Conservation (phyloP, 2,113 vertebrate species). For the Bolborhynchus lineola region DNA sequence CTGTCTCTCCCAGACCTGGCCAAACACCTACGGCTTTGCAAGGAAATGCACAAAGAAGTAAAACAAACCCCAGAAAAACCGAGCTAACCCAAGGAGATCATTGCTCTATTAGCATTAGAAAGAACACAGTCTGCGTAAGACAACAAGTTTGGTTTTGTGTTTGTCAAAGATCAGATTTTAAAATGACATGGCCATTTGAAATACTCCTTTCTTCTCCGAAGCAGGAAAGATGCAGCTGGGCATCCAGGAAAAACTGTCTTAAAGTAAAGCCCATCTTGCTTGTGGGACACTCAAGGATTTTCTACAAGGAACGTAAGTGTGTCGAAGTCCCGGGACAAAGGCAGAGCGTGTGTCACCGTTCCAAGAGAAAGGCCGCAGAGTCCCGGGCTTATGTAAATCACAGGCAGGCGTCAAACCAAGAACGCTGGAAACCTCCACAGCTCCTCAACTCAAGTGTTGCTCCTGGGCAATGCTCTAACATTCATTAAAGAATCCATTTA, state of each 20-base stretch:
- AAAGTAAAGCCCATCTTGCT: not conserved
- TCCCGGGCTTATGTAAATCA: conserved; percentile 31
- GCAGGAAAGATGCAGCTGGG: not conserved
- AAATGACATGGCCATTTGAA: not conserved
- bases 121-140: not conserved
- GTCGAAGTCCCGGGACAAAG: conserved; percentile 12
- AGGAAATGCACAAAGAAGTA: not conserved
- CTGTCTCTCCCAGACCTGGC: not conserved
- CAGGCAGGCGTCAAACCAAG: conserved; percentile 13
- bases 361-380: conserved; percentile 30
- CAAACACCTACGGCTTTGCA: not conserved
- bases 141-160: not conserved
- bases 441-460: conserved; percentile 28
- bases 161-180: not conserved
- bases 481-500: conserved; percentile 56
- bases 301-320: not conserved
- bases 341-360: conserved; percentile 46
- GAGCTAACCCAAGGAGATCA: not conserved
- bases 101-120: not conserved
- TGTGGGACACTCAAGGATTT: not conserved
- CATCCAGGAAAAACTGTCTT: not conserved
- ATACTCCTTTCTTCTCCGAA: not conserved
- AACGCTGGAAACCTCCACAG: not conserved
- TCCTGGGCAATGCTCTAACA: conserved; percentile 44
- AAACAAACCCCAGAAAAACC: not conserved